Conservation (phyloP, 1,140 invertebrate genomes). For the Holotrichia oblita region DNA sequence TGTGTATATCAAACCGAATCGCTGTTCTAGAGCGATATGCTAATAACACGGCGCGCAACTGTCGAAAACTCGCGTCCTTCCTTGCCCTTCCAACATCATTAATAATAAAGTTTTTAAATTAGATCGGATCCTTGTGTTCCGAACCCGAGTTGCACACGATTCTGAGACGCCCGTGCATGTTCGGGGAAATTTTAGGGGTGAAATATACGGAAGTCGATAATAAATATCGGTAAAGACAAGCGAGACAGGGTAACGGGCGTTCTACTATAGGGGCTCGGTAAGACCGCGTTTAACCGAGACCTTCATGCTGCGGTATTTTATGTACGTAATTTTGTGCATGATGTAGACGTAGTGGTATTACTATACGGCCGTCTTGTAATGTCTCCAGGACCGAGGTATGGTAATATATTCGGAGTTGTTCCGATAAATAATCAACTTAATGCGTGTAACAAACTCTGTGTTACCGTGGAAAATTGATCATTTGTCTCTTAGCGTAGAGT, state of each 20-base stretch:
- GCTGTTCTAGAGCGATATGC: conserved; percentile 29
- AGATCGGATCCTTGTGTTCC: neutral
- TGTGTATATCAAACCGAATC: conserved; percentile 3
- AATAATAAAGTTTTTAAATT: conserved; percentile 37
- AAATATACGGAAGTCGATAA: conserved; percentile 11
- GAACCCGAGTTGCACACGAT: neutral
- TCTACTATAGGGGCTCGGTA: neutral
- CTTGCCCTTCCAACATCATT: neutral
- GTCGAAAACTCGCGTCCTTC: conserved; percentile 19
- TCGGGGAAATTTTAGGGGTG: neutral
- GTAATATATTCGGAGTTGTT: neutral
- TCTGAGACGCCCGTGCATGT: neutral
- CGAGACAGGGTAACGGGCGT: neutral
- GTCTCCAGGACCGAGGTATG: neutral
- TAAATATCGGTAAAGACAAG: conserved; percentile 13
- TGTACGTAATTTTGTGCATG: conserved; percentile 13
- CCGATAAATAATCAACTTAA: conserved; percentile 4
- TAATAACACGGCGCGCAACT: conserved; percentile 24
- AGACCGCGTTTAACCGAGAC: neutral
- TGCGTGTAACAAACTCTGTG: neutral
- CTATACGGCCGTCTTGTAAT: neutral
- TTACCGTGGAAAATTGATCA: neutral
- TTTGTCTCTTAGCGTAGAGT: neutral
- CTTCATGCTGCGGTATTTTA: conserved; percentile 1
- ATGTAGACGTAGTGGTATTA: neutral